Percentiles rank a stretch among this genome's conserved stretches.
phyloP scores from a whole-genome alignment of 2,797 vertebrate species.

The Dipus sagitta region DNA sequence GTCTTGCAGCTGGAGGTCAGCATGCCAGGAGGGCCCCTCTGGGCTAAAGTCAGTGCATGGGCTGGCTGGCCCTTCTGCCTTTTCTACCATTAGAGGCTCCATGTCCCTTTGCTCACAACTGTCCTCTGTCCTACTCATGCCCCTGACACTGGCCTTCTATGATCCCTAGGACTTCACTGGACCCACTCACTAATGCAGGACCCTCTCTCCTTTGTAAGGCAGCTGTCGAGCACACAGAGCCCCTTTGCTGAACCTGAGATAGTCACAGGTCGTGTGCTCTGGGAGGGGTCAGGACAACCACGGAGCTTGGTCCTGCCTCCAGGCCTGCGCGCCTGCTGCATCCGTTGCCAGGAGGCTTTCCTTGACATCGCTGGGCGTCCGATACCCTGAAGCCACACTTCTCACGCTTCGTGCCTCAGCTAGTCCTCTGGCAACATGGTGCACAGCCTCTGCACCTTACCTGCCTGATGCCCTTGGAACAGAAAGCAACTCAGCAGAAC shows the following conservation, averaged over 20 bases:
- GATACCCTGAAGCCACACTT: fast-evolving
- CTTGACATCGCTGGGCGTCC: neutral
- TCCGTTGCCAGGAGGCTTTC: no score
- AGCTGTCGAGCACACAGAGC: neutral
- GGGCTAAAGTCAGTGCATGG: neutral
- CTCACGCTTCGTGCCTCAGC: neutral
- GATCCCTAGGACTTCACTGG: fast-evolving
- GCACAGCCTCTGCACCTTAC: fast-evolving
- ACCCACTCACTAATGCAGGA: neutral
- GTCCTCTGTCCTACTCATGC: neutral
- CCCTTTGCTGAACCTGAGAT: fast-evolving
- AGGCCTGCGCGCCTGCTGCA: neutral
- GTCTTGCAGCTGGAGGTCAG: neutral
- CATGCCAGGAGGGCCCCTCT: neutral
- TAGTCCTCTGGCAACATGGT: fast-evolving
- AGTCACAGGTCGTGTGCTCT: neutral
- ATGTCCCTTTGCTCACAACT: no score
- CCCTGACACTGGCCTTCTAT: neutral
- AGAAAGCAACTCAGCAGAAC: fast-evolving
- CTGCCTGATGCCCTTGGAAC: neutral
- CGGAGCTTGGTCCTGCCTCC: neutral
- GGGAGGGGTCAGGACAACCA: neutral
- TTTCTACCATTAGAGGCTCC: neutral
- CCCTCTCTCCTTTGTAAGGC: neutral
- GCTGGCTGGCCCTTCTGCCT: neutral